These are phyloP conservation scores for Hestina assimilis DNA, from an alignment of 1,140 invertebrate species.

Conservation along the genomic window DNA sequence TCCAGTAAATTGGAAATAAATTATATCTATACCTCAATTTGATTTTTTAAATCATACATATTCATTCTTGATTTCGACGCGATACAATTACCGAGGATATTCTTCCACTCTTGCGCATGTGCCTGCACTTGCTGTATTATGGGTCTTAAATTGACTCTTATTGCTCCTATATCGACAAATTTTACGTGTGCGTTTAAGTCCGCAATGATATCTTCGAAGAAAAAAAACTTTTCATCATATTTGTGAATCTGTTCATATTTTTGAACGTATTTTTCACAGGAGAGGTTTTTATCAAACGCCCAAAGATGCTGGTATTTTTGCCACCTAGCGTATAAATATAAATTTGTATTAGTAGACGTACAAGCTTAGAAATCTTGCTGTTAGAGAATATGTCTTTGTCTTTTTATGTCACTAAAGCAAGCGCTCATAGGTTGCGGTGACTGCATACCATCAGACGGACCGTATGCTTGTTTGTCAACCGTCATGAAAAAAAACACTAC, in stretches of 20 bases:
- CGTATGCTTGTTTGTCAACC: too few species aligned
- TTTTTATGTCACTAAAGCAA: too few species aligned
- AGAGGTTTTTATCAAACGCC: slow-evolving; percentile 87
- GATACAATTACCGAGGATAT: slow-evolving; percentile 81
- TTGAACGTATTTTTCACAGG: slow-evolving; percentile 86
- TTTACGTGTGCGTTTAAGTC: slow-evolving; percentile 81
- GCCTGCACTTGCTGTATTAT: slow-evolving; percentile 81
- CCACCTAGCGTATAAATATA: slow-evolving; percentile 79
- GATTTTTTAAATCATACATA: slow-evolving; percentile 82
- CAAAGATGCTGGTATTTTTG: slow-evolving; percentile 88
- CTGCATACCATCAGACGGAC: too few species aligned
- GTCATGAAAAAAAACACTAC: too few species aligned
- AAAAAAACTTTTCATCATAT: slow-evolving; percentile 91
- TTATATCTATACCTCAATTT: slow-evolving; percentile 75
- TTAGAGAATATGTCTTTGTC: too few species aligned
- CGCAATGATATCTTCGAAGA: slow-evolving; percentile 87
- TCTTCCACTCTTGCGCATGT: slow-evolving; percentile 86
- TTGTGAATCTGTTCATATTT: slow-evolving; percentile 84
- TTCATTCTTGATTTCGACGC: slow-evolving; percentile 79
- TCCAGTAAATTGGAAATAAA: too few species aligned
- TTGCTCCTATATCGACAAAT: slow-evolving; percentile 81
- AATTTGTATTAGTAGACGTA: too few species aligned
- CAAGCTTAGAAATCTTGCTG: too few species aligned
- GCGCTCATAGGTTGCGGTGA: too few species aligned
- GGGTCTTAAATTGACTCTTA: slow-evolving; percentile 83